Conservation (phyloP, 2,888 invertebrate genomes). For the Thereva nobilitata region DNA sequence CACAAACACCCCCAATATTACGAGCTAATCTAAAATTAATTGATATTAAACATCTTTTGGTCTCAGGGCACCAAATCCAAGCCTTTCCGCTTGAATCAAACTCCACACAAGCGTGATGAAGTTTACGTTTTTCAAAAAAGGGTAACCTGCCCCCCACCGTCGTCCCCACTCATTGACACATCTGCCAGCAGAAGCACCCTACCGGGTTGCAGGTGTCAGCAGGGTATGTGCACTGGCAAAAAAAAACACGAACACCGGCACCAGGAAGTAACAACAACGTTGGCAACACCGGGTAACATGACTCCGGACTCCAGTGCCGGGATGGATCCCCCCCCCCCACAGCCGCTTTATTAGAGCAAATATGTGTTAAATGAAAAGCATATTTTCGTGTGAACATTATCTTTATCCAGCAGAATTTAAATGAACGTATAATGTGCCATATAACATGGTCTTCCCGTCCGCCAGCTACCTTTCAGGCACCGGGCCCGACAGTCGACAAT, state of each 20-base stretch:
- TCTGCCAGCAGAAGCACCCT: no score
- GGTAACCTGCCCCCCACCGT: constrained; percentile 7
- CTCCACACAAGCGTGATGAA: constrained; percentile 8
- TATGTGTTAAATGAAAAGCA: constrained; percentile 43
- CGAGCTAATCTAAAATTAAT: constrained; percentile 40
- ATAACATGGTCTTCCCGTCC: constrained; percentile 20
- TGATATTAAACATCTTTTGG: constrained; percentile 38
- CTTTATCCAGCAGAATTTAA: constrained; percentile 43
- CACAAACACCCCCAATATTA: constrained; percentile 20
- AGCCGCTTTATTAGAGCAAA: constrained; percentile 39
- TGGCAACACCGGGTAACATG: constrained; percentile 19
- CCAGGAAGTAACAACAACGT: constrained; percentile 34
- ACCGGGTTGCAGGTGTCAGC: not conserved
- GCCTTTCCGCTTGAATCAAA: constrained; percentile 12
- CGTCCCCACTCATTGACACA: not conserved
- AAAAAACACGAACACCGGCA: constrained; percentile 23
- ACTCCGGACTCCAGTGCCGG: not conserved
- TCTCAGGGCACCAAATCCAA: constrained; percentile 29
- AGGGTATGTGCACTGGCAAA: constrained; percentile 18
- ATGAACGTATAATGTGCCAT: constrained; percentile 40
- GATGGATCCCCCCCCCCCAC: not conserved
- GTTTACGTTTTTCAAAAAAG: constrained; percentile 14
- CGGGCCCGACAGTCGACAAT: constrained; percentile 5
- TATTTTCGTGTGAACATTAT: constrained; percentile 44
- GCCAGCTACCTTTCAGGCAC: not conserved